Evolutionary conservation across 92 coral and sea anemone genomes (phyloP).

Genomic region (Actinernus sp.): DNA sequence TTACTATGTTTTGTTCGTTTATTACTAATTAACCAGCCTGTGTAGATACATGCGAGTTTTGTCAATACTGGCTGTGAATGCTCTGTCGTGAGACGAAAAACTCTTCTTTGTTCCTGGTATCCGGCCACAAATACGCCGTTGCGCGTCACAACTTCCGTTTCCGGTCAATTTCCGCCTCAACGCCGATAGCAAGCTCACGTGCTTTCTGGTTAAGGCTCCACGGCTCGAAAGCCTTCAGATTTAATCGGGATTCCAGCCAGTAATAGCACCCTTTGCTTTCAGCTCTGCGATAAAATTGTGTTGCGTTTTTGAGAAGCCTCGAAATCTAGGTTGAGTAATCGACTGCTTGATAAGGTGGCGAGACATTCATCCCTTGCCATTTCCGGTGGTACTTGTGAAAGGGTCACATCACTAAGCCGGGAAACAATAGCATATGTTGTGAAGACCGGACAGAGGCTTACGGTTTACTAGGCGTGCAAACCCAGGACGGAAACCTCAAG

Average conservation of each 20-base stretch:
- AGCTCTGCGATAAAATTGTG: neutral
- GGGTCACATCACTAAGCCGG: conserved; percentile 37
- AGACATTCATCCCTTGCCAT: conserved; percentile 28
- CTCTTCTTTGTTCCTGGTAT: conserved; percentile 54
- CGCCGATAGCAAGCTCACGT: conserved; percentile 15
- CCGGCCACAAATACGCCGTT: conserved; percentile 67
- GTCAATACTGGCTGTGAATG: conserved; percentile 25
- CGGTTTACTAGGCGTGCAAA: conserved; percentile 16
- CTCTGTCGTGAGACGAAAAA: conserved; percentile 33
- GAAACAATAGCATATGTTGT: conserved; percentile 50
- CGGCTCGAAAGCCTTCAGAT: conserved; percentile 2
- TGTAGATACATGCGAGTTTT: neutral
- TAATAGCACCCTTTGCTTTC: too few relatives aligned
- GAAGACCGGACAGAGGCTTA: conserved; percentile 1
- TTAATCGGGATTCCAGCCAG: neutral
- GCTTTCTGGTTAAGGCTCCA: neutral
- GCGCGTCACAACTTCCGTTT: conserved; percentile 48
- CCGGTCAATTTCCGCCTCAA: conserved; percentile 46
- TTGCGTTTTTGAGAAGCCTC: neutral
- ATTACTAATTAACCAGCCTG: neutral
- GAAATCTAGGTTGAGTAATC: conserved; percentile 1
- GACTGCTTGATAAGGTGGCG: conserved; percentile 16
- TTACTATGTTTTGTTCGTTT: neutral
- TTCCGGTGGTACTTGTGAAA: conserved; percentile 22
- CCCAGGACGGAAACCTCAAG: conserved; percentile 36